Base-by-base conservation (phyloP, 1,140 invertebrate genomes). In the fruit fly (Drosophila melanogaster) region DNA sequence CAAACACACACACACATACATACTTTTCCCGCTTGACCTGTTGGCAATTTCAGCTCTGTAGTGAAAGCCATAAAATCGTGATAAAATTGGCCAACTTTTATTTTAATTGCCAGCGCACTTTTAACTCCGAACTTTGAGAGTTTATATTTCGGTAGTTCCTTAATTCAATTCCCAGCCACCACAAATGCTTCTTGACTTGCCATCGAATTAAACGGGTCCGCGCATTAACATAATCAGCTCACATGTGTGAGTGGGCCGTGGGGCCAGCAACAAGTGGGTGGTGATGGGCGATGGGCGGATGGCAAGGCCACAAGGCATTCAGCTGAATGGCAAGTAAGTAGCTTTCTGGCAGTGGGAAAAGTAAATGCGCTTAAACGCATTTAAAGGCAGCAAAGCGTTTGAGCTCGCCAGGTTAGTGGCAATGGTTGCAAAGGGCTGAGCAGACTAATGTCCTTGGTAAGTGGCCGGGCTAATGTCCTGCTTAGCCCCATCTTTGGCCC, bases 181-280 rank as follows among this genome's bases (percentile, higher is more conserved):
- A 51, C 79, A 87, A 87, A 53, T 73, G 64, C 67, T 67, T 47
- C 67, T 84, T 71, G 66, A 84, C 84, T 87, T 77, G 64, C 66
- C 59, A 80, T 30, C 78, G 81, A 49, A 85, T 85, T 86, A 86
- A 86, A 70, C 43, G 74, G 74, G 49, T 22, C 54, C 64, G 35
- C 62, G 79, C 83, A 87, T 87, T 87, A 87, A 74, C 84, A 87
- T 87, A 87, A 87, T 87, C 84, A 84, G 84, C 77, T 74, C 84
- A 77, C 81, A 77, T 69, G 73, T 69, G 73, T 56, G 50, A 55
- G 43, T 17, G 61, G 37, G 0, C n/a, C 24, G n/a, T 37, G 35
- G 4, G 44, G 54, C 55, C 30, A 58, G 50, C 79, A 85, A 86
- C 81, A 86, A 65, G 83, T 86, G 59, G 65, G 15, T 64, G 61